These are phyloP conservation scores for Salvelinus namaycush DNA, from an alignment of 2,113 vertebrate species.

Conservation along the genomic window DNA sequence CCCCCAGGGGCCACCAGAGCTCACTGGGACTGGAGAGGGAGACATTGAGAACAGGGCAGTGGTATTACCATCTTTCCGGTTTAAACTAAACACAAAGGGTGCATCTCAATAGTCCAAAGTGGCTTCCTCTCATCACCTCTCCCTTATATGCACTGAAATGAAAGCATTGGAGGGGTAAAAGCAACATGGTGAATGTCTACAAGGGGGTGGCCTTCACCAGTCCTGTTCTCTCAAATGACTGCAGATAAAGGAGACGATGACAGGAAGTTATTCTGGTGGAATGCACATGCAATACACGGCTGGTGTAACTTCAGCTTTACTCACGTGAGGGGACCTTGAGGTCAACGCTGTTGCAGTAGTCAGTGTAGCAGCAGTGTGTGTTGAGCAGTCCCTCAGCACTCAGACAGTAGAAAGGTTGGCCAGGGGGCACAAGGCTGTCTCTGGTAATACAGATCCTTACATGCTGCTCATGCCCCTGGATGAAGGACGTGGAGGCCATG, in stretches of 20 bases:
- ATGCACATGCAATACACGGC: background rate
- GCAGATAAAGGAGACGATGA: no score
- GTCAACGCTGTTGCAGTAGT: slow-evolving; percentile 96
- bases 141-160: no score
- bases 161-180: no score
- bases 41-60: background rate
- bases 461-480: slow-evolving; percentile 81
- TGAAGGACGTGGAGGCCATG: slow-evolving; percentile 91
- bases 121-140: no score
- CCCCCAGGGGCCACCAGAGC: slow-evolving; percentile 78
- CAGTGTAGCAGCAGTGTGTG: slow-evolving; percentile 94
- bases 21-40: slow-evolving; percentile 41
- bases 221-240: no score
- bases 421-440: slow-evolving; percentile 84
- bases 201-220: no score
- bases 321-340: slow-evolving; percentile 87
- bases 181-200: no score
- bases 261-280: no score
- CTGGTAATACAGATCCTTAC: slow-evolving; percentile 87
- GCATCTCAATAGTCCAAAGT: no score
- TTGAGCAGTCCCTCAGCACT: slow-evolving; percentile 89
- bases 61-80: background rate
- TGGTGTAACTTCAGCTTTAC: background rate
- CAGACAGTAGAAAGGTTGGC: slow-evolving; percentile 93
- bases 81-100: background rate